phyloP scores from a whole-genome alignment of 2,113 vertebrate species.

The Dasyornis broadbenti region DNA sequence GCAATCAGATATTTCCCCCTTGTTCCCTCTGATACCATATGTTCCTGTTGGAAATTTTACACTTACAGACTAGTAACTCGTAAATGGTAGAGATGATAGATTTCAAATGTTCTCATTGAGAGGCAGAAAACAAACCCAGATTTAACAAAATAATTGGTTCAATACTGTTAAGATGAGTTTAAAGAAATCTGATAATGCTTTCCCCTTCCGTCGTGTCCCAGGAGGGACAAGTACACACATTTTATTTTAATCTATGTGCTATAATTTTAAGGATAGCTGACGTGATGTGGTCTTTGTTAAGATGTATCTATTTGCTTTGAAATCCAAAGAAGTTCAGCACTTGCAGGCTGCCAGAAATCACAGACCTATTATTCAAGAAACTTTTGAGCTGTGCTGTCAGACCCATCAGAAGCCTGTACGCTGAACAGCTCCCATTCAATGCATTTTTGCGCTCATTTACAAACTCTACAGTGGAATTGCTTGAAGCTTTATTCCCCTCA shows the following conservation, averaged over 20 bases:
- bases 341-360: conserved; percentile 15
- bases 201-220: neutral
- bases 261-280: conserved; percentile 47
- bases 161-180: conserved; percentile 48
- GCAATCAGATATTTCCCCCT: conserved; percentile 58
- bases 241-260: conserved; percentile 33
- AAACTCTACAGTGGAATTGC: neutral
- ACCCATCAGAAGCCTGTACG: neutral
- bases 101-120: conserved; percentile 57
- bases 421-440: conserved; percentile 5
- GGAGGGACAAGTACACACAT: conserved; percentile 1
- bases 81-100: conserved; percentile 47
- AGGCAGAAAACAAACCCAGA: conserved; percentile 53
- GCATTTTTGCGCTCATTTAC: neutral
- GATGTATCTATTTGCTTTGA: conserved; percentile 47
- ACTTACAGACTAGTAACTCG: conserved; percentile 55
- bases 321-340: conserved; percentile 4
- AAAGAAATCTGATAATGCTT: conserved; percentile 55
- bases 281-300: conserved; percentile 42
- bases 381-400: conserved; percentile 16
- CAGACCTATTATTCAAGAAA: conserved; percentile 23
- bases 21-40: conserved; percentile 58
- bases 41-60: conserved; percentile 58
- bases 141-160: conserved; percentile 60
- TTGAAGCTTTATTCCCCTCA: neutral